Conservation (phyloP, 92 coral and sea anemone species). For the Umimayanthus chanpuru region DNA sequence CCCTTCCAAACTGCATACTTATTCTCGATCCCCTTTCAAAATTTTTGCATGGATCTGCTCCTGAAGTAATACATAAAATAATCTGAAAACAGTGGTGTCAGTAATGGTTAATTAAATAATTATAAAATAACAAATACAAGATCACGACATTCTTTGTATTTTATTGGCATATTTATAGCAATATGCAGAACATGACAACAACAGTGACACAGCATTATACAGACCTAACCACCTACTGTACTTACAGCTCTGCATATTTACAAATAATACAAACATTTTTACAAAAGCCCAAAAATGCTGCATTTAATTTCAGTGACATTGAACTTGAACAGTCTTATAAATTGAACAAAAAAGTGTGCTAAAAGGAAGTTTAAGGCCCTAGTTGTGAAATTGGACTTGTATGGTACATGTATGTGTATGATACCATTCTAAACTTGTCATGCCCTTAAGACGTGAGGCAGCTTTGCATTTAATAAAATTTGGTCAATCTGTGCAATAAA, state of each 20-base stretch:
- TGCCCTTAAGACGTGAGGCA: background rate
- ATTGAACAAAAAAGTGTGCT: background rate
- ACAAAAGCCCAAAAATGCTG: conserved; percentile 4
- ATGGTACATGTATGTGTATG: background rate
- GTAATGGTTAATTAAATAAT: too few relatives aligned
- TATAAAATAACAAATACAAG: too few relatives aligned
- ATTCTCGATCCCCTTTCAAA: too few relatives aligned
- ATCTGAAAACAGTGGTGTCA: too few relatives aligned
- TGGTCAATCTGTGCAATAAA: background rate
- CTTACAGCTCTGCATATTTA: conserved; percentile 24
- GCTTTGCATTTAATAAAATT: background rate
- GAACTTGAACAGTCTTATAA: conserved; percentile 5
- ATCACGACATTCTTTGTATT: background rate
- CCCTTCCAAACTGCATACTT: too few relatives aligned
- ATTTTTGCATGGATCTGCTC: too few relatives aligned
- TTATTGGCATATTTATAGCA: conserved; percentile 42
- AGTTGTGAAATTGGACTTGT: background rate
- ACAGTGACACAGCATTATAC: background rate
- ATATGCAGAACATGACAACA: conserved; percentile 14
- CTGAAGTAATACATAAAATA: too few relatives aligned
- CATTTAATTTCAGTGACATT: conserved; percentile 14
- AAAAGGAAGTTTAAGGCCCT: background rate
- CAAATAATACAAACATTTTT: conserved; percentile 24
- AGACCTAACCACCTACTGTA: conserved; percentile 15
- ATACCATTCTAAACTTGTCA: too few relatives aligned